Evolutionary conservation across 30 jellyfish, hydroid and myxozoan species (phyloP).

Genomic region (Catostylus mosaicus): DNA sequence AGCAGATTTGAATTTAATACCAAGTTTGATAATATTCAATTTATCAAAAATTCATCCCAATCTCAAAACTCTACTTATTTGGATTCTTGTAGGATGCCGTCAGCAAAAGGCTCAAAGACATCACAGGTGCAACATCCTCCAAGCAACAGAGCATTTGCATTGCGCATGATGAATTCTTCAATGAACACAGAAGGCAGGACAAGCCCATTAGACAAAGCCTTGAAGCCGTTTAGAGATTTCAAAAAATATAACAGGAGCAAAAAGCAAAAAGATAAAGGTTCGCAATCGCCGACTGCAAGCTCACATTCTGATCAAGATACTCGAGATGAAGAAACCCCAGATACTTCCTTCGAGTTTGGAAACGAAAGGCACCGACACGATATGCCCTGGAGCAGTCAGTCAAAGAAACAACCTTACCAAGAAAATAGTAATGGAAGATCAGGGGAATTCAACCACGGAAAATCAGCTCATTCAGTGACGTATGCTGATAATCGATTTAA

Average conservation of each 20-base stretch:
- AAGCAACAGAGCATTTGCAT: slow-evolving; percentile 69
- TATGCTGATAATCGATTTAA: background rate
- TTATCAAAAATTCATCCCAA: too few species aligned
- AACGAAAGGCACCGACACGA: background rate
- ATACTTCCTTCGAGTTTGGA: slow-evolving; percentile 6
- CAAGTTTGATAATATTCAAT: background rate
- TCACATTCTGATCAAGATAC: background rate
- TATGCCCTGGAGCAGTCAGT: slow-evolving; percentile 32
- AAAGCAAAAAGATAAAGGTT: slow-evolving; percentile 14
- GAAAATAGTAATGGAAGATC: background rate
- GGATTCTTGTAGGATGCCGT: slow-evolving; percentile 56
- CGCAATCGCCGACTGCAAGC: slow-evolving; percentile 3
- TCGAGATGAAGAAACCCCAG: slow-evolving; percentile 16
- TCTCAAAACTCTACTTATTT: background rate
- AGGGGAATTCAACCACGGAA: background rate
- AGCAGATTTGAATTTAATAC: too few species aligned
- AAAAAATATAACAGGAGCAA: slow-evolving; percentile 27
- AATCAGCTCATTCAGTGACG: background rate
- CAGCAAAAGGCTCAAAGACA: slow-evolving; percentile 47
- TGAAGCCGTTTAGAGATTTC: slow-evolving; percentile 70
- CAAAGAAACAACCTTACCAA: background rate
- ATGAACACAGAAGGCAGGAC: slow-evolving; percentile 52
- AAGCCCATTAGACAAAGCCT: slow-evolving; percentile 87
- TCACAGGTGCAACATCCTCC: slow-evolving; percentile 69
- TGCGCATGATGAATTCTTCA: slow-evolving; percentile 73